A percentile compares a stretch with the other conserved stretches of the same genome.
Conservation (phyloP, 2,888 invertebrate species). For the Proisotoma minuta region DNA sequence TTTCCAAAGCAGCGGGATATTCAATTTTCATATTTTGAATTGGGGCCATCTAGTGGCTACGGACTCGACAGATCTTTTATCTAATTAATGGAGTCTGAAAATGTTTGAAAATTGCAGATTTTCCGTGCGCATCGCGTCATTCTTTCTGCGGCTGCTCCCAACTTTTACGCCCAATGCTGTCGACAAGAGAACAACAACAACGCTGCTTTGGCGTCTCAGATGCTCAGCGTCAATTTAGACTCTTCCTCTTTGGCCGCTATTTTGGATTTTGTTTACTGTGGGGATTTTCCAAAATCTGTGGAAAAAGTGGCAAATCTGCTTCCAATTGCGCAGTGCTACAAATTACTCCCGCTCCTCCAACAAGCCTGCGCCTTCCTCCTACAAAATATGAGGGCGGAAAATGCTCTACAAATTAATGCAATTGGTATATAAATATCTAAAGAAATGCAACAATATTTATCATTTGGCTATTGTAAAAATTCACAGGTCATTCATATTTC, state of each 20-base stretch:
- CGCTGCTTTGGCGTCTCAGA: too few species aligned
- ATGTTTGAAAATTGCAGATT: constrained; percentile 16
- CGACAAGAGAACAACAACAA: too few species aligned
- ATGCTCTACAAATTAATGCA: constrained; percentile 67
- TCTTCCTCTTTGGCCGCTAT: constrained; percentile 59
- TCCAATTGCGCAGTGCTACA: constrained; percentile 67
- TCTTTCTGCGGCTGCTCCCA: constrained; percentile 67
- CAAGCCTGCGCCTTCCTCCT: constrained; percentile 65
- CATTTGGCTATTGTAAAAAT: too few species aligned
- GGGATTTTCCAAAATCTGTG: constrained; percentile 60
- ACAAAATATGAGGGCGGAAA: constrained; percentile 61
- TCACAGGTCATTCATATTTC: constrained; percentile 59
- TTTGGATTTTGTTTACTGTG: constrained; percentile 71
- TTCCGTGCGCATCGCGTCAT: constrained; percentile 65
- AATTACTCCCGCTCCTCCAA: constrained; percentile 67
- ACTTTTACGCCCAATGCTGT: constrained; percentile 68
- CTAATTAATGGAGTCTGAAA: too few species aligned
- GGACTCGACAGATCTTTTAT: too few species aligned
- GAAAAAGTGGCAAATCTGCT: constrained; percentile 67
- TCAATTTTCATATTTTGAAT: too few species aligned
- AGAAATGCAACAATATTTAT: too few species aligned
- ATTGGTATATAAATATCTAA: constrained; percentile 62
- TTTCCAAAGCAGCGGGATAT: too few species aligned
- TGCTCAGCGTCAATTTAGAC: too few species aligned
- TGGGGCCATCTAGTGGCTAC: too few species aligned